A percentile compares a stretch with the other conserved stretches of the same genome.
phyloP scores from a whole-genome alignment of 2,797 vertebrate genomes.

The Galaxias olidus region DNA sequence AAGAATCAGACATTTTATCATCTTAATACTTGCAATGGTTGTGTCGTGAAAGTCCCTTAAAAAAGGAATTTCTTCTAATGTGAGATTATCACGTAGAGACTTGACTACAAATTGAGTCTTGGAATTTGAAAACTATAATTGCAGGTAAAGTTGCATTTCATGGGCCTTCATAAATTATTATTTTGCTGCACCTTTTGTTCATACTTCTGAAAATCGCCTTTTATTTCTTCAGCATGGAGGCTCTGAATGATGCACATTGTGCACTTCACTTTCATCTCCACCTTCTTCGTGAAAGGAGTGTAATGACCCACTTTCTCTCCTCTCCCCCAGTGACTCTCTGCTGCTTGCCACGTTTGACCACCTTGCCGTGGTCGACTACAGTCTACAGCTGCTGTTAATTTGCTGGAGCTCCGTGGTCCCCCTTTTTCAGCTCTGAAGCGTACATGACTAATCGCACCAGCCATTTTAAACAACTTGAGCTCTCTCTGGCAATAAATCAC shows the following conservation, averaged over 20 bases:
- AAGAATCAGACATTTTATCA: too few relatives aligned
- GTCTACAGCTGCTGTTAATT: slow-evolving; percentile 78
- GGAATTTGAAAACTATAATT: slow-evolving; percentile 61
- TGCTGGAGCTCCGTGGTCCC: slow-evolving; percentile 58
- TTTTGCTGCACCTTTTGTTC: slow-evolving; percentile 53
- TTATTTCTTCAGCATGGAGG: slow-evolving; percentile 40
- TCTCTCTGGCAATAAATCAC: slow-evolving; percentile 80
- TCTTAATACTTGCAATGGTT: too few relatives aligned
- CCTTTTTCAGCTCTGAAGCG: slow-evolving; percentile 66
- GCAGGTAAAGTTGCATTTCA: slow-evolving; percentile 56
- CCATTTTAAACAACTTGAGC: slow-evolving; percentile 81
- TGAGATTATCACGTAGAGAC: slow-evolving; percentile 19
- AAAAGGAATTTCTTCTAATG: slow-evolving; percentile 30
- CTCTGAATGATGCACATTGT: slow-evolving; percentile 49
- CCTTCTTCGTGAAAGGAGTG: slow-evolving; percentile 62
- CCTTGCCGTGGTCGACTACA: slow-evolving; percentile 67
- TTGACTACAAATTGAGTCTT: slow-evolving; percentile 5
- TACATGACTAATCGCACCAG: slow-evolving; percentile 83
- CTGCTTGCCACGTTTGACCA: slow-evolving; percentile 75
- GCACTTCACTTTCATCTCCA: slow-evolving; percentile 46
- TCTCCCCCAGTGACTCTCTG: slow-evolving; percentile 60
- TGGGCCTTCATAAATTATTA: slow-evolving; percentile 48
- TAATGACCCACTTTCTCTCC: slow-evolving; percentile 78
- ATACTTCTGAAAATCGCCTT: slow-evolving; percentile 49
- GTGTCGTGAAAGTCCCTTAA: too few relatives aligned